Evolutionary conservation across 23 tunicate genomes (phyloP).

Genomic region (Ciona savignyi): DNA sequence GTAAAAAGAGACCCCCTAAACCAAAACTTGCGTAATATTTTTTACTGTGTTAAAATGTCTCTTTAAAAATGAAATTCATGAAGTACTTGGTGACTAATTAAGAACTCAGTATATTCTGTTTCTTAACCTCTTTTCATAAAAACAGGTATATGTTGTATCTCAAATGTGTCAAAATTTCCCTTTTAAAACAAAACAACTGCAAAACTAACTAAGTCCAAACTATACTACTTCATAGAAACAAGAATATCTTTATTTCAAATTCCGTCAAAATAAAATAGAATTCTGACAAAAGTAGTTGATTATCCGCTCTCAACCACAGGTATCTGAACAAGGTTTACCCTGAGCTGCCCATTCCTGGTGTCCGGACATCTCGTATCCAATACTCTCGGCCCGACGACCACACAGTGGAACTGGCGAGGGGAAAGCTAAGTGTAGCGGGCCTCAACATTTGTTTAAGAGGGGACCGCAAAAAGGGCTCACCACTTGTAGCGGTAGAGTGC

Average conservation of each 20-base stretch:
- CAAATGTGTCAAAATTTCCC: too few relatives aligned
- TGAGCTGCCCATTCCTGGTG: slow-evolving; percentile 59
- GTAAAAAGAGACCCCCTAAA: too few relatives aligned
- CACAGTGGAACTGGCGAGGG: slow-evolving; percentile 5
- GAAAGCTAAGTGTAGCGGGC: slow-evolving; percentile 42
- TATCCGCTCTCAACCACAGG: slow-evolving; percentile 42
- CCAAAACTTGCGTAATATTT: too few relatives aligned
- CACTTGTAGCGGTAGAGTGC: slow-evolving; percentile 29
- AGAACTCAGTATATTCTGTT: too few relatives aligned
- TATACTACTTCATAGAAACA: not conserved
- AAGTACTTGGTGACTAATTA: too few relatives aligned
- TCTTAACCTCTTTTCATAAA: too few relatives aligned
- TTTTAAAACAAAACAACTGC: not conserved
- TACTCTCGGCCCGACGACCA: slow-evolving; percentile 3
- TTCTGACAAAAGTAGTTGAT: too few relatives aligned
- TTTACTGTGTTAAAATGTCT: too few relatives aligned
- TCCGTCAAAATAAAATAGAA: too few relatives aligned
- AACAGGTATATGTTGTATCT: too few relatives aligned
- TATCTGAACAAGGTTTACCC: slow-evolving; percentile 66
- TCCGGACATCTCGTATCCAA: slow-evolving; percentile 20
- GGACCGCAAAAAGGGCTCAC: slow-evolving; percentile 15
- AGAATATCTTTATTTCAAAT: too few relatives aligned
- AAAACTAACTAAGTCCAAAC: not conserved
- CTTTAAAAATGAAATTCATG: too few relatives aligned
- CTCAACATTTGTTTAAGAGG: slow-evolving; percentile 46